Evolutionary conservation across 2,797 vertebrate species (phyloP), one percentile per base, ranked within the genome.

Genomic region (Acanthornis magna): DNA sequence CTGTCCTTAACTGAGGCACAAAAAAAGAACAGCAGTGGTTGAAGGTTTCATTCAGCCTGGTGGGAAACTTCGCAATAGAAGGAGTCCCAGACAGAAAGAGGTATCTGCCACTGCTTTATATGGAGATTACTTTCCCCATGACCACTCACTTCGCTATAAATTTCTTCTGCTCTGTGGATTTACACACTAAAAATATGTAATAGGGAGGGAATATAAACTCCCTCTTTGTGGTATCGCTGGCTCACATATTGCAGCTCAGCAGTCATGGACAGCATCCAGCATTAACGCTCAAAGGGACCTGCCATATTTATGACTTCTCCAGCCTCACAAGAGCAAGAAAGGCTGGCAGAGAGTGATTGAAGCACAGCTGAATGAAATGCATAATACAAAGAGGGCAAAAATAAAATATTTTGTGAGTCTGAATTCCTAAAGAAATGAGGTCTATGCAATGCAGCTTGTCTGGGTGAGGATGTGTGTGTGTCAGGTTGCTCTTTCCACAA

Each of bases 121-220:
- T 63, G 82, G 43, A 72, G 66, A 91, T 96, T 93, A 54, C 60
- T 92, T 95, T 94, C 89, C 79, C 82, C 40, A 10, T 78, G 82
- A 84, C 78, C 92, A 86, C 58, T 94, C 70, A 53, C 34, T 91
- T 73, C 1, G 6, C 66, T 88, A 76, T 86, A 90, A 92, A 62
- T 93, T 85, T 92, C 71, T 93, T 92, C 89, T 91, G 70, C 73
- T 92, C 76, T 86, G 58, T 78, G 82, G 89, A 94, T 97, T 95
- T 94, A 76, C 29, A 75, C 43, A 53, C 76, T 78, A 72, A 85
- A 94, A 94, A 90, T 94, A 75, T 76, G 73, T 70, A 91, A 50
- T 50, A 62, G 18, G 45, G 70, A 81, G 84, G 66, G 66, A 88
- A 85, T 85, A 94, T 86, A 92, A 96, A 91, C 66, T 89, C 77